phyloP scores from a whole-genome alignment of 1,140 invertebrate genomes.

The Monomorium pharaonis region DNA sequence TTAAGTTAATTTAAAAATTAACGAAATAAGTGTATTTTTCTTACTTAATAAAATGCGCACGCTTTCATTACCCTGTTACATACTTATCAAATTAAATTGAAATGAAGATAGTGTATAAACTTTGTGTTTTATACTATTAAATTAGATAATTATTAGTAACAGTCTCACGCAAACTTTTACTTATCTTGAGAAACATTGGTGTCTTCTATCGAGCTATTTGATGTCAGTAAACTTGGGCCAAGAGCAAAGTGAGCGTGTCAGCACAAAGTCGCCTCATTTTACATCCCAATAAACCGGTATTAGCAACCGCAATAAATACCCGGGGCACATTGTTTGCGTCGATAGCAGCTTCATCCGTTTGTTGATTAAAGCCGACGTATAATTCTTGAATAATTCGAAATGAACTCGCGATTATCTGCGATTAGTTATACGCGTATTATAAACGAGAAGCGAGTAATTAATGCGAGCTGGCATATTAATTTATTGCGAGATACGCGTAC shows the following conservation, averaged over 20 bases:
- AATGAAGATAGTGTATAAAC: not conserved
- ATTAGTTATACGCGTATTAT: conserved; percentile 42
- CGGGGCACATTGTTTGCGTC: conserved; percentile 71
- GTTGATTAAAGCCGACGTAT: conserved; percentile 73
- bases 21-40: not conserved
- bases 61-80: not conserved
- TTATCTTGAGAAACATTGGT: not conserved
- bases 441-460: conserved; percentile 17
- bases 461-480: conserved; percentile 31
- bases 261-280: conserved; percentile 76
- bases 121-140: not conserved
- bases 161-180: not conserved
- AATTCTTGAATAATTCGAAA: conserved; percentile 53
- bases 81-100: conserved; percentile 30
- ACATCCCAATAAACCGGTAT: conserved; percentile 80
- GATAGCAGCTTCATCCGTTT: conserved; percentile 64
- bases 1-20: not conserved
- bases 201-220: conserved; percentile 55
- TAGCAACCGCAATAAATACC: conserved; percentile 79
- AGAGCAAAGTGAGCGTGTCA: conserved; percentile 73
- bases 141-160: conserved; percentile 24
- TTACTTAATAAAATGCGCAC: not conserved
- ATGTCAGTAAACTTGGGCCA: conserved; percentile 43
- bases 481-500: not conserved
- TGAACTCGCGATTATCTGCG: conserved; percentile 42